Conservation (phyloP, 1,140 invertebrate species). For the Drosophila sturtevanti region DNA sequence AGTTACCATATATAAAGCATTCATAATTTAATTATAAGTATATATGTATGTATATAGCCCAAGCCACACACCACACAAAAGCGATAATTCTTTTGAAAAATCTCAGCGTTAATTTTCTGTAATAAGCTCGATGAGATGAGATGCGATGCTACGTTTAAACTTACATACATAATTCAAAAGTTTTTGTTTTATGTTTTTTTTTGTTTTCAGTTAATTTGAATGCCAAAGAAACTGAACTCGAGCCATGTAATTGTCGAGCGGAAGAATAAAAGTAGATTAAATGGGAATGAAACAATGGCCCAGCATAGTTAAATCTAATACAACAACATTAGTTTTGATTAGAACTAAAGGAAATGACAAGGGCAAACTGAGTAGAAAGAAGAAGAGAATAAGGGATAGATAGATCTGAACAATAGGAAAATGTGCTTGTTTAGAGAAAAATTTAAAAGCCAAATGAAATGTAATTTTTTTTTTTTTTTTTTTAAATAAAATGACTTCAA, state of each 20-base stretch:
- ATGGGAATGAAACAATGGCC: slow-evolving; percentile 12
- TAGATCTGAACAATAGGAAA: not conserved
- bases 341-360: not conserved
- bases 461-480: not conserved
- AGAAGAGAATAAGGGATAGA: not conserved
- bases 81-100: slow-evolving; percentile 68
- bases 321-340: slow-evolving; percentile 37
- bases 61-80: slow-evolving; percentile 30
- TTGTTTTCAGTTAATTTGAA: slow-evolving; percentile 1
- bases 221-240: slow-evolving; percentile 6
- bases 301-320: not conserved
- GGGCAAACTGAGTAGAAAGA: not conserved
- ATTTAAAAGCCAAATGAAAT: not conserved
- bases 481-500: not conserved
- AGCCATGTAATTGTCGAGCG: slow-evolving; percentile 15
- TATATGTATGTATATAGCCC: slow-evolving; percentile 64
- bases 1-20: slow-evolving; percentile 75
- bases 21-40: slow-evolving; percentile 72
- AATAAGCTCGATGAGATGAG: slow-evolving; percentile 45
- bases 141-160: not conserved
- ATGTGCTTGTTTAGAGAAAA: not conserved
- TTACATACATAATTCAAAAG: slow-evolving; percentile 21
- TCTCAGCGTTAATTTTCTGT: slow-evolving; percentile 66
- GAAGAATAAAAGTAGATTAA: slow-evolving; percentile 1
- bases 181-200: not conserved